A percentile compares a stretch with the other conserved stretches of the same genome.
Conservation (phyloP, 2,888 invertebrate genomes). For the Drosophila anceps region DNA sequence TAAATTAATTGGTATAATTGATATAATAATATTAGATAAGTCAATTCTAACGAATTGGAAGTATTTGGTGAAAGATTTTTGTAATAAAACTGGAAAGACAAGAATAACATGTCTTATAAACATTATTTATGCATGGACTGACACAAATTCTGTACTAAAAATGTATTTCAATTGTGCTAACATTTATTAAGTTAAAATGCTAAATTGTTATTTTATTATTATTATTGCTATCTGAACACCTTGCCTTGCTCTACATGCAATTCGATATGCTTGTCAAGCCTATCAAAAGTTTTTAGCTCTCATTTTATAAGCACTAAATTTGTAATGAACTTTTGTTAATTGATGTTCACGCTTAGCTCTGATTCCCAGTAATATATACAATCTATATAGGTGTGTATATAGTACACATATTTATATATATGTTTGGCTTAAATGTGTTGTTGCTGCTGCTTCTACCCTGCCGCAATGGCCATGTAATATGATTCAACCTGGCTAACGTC, state of each 20-base stretch:
- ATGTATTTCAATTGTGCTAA: too few relatives aligned
- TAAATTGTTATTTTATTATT: too few relatives aligned
- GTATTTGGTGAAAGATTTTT: not conserved
- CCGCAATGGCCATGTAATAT: conserved; percentile 26
- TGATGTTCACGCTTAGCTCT: not conserved
- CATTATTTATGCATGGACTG: too few relatives aligned
- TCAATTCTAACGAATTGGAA: not conserved
- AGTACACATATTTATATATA: not conserved
- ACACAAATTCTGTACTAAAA: not conserved
- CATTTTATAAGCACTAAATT: not conserved
- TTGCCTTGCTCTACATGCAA: not conserved
- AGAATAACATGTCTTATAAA: too few relatives aligned
- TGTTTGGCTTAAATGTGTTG: not conserved
- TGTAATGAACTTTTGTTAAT: not conserved
- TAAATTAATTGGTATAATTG: too few relatives aligned
- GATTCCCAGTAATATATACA: not conserved
- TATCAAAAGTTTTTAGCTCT: not conserved
- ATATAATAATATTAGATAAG: too few relatives aligned
- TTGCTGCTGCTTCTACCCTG: not conserved
- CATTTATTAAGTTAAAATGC: too few relatives aligned
- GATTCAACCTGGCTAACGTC: conserved; percentile 11
- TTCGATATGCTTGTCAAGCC: not conserved
- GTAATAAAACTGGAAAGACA: not conserved
- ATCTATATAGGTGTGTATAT: too few relatives aligned
- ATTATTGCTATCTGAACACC: not conserved